Percentiles rank a stretch among this genome's conserved stretches.
Evolutionary conservation across 37 sponge, comb jelly and placozoan genomes (phyloP).

Genomic region (Hormiphora californensis): DNA sequence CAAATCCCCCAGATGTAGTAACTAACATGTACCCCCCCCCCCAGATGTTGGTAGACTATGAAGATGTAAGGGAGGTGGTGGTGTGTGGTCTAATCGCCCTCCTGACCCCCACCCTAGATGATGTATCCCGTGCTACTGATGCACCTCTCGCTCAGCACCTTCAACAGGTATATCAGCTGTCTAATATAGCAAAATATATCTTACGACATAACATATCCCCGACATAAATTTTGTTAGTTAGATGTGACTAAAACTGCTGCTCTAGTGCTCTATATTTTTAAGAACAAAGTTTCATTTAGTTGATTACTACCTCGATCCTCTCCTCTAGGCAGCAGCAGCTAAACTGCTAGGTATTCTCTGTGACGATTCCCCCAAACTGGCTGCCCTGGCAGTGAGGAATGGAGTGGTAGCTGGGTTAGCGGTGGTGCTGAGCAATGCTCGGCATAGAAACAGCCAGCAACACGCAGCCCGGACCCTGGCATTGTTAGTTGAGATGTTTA

Average conservation of each 20-base stretch:
- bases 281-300: too few relatives aligned
- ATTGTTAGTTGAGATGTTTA: neutral
- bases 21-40: neutral
- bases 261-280: too few relatives aligned
- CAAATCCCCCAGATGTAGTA: too few relatives aligned
- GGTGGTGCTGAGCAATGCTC: constrained; percentile 72
- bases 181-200: neutral
- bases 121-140: constrained; percentile 2
- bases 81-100: constrained; percentile 72
- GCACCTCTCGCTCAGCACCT: constrained; percentile 33
- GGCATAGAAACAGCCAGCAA: constrained; percentile 72
- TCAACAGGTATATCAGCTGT: constrained; percentile 3
- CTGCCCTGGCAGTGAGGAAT: constrained; percentile 2
- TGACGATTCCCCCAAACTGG: neutral
- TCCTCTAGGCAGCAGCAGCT: constrained; percentile 39
- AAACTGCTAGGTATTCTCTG: constrained; percentile 8
- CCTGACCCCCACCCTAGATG: constrained; percentile 61
- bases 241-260: too few relatives aligned
- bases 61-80: constrained; percentile 75
- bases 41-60: constrained; percentile 64
- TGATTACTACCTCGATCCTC: too few relatives aligned
- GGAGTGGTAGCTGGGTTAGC: constrained; percentile 68
- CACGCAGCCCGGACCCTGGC: constrained; percentile 75
- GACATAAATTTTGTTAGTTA: too few relatives aligned
- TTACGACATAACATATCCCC: neutral